Conservation (phyloP, 2,113 vertebrate species). For the Dipodomys merriami region DNA sequence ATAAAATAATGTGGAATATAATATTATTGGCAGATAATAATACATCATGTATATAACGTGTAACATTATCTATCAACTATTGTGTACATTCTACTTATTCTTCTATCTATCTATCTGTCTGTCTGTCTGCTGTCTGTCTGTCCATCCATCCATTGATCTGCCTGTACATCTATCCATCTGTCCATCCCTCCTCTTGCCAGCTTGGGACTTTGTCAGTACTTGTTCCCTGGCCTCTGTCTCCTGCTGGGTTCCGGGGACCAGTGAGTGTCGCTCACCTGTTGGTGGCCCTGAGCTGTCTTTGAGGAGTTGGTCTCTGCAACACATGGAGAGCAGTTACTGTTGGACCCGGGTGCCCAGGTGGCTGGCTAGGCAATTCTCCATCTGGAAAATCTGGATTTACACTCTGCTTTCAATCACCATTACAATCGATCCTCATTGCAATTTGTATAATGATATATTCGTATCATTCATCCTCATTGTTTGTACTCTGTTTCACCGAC, state of each 20-base stretch:
- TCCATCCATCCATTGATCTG: too few species aligned
- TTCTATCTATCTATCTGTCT: too few species aligned
- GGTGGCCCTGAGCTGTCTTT: neutral
- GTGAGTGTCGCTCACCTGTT: slow-evolving; percentile 41
- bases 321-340: neutral
- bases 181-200: neutral
- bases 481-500: too few species aligned
- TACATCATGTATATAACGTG: neutral
- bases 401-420: neutral
- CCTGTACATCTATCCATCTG: neutral
- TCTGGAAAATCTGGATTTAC: neutral
- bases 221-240: neutral
- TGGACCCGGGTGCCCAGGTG: neutral
- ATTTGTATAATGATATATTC: too few species aligned
- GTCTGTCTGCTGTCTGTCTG: too few species aligned
- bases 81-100: too few species aligned
- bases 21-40: neutral
- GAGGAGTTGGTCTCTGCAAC: slow-evolving; percentile 29
- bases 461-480: too few species aligned
- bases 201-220: neutral
- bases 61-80: too few species aligned
- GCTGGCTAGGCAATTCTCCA: neutral
- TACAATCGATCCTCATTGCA: too few species aligned
- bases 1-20: neutral
- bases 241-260: neutral